Evolutionary conservation across 2,797 vertebrate species (phyloP).

Genomic region (Ctenosaura bakeri): DNA sequence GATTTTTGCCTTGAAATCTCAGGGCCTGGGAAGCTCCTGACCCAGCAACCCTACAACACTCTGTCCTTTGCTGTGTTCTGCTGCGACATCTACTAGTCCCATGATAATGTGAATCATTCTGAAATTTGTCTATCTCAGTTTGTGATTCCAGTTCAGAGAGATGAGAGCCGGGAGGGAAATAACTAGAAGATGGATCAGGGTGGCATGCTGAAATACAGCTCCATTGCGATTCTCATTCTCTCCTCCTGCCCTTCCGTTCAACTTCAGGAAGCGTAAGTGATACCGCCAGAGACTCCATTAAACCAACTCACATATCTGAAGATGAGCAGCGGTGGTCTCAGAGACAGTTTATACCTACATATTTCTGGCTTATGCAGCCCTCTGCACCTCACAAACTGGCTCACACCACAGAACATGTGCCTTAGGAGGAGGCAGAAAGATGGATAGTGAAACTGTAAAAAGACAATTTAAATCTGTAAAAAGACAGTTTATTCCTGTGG

Average conservation of each 20-base stretch:
- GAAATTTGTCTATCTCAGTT: not conserved
- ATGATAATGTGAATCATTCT: not conserved
- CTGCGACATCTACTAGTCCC: no score
- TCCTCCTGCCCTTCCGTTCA: slow-evolving; percentile 21
- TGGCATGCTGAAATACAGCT: not conserved
- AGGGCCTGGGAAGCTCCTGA: no score
- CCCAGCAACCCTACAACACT: no score
- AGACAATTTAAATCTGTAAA: not conserved
- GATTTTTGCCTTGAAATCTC: no score
- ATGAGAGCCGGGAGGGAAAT: not conserved
- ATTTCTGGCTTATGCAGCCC: slow-evolving; percentile 30
- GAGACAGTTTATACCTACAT: not conserved
- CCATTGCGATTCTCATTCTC: slow-evolving; percentile 20
- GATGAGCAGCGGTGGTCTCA: slow-evolving; percentile 15
- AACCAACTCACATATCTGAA: not conserved
- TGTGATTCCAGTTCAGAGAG: not conserved
- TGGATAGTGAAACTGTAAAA: not conserved
- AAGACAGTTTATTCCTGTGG: slow-evolving; percentile 24
- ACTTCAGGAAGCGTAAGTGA: not conserved
- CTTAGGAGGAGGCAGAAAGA: not conserved
- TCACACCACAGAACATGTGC: not conserved
- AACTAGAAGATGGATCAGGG: not conserved
- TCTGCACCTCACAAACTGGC: not conserved
- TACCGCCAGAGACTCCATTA: not conserved
- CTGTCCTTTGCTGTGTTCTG: no score